Percentiles rank a stretch among this genome's conserved stretches.
phyloP scores from a whole-genome alignment of 2,797 vertebrate species.

The Rhinophrynus dorsalis region DNA sequence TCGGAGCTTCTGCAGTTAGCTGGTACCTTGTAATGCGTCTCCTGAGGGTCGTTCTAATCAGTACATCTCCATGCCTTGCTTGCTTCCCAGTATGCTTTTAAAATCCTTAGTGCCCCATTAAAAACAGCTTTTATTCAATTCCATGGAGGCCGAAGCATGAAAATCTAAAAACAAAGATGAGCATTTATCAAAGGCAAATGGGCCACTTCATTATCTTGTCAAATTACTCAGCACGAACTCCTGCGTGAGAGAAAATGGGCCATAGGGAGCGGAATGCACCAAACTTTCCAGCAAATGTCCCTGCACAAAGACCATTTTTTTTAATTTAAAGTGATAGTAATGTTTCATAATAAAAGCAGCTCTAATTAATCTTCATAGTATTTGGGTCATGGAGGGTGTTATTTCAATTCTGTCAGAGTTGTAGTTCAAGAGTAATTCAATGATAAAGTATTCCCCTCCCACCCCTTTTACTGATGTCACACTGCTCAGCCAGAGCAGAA shows the following conservation, averaged over 20 bases:
- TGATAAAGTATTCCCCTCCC: no score
- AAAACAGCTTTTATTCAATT: conserved; percentile 38
- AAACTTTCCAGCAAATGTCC: not conserved
- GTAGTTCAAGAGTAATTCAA: no score
- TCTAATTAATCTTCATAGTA: no score
- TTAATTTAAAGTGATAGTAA: no score
- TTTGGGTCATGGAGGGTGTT: no score
- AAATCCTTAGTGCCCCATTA: conserved; percentile 28
- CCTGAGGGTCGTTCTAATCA: conserved; percentile 17
- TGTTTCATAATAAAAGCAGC: no score
- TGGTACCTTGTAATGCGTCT: not conserved
- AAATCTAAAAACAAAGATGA: conserved; percentile 46
- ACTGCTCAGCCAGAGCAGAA: no score
- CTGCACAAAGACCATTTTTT: no score
- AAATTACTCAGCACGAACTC: conserved; percentile 8
- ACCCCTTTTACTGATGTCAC: no score
- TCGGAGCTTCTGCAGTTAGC: not conserved
- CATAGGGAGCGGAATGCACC: not conserved
- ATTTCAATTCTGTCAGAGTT: no score
- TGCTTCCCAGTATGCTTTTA: not conserved
- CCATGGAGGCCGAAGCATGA: conserved; percentile 27
- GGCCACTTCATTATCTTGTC: conserved; percentile 23
- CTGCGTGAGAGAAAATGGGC: not conserved
- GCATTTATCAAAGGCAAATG: conserved; percentile 8
- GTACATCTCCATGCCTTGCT: no score